Conservation (phyloP, 2,888 invertebrate species). For the Phortica okadai region DNA sequence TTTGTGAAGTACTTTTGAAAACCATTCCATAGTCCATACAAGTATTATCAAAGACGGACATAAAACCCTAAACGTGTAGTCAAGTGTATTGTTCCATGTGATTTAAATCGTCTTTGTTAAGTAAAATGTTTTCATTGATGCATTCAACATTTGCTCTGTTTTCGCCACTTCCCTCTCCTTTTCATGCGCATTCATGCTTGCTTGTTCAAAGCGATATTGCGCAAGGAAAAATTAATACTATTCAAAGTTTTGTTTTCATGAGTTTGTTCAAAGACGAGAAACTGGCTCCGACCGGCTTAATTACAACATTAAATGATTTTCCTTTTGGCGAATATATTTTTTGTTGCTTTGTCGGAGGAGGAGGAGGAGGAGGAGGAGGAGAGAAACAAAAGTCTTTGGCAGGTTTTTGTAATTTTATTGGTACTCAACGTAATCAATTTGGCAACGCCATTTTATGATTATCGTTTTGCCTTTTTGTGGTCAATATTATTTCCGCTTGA, state of each 20-base stretch:
- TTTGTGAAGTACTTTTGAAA: too few relatives aligned
- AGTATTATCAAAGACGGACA: too few relatives aligned
- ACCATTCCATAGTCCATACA: too few relatives aligned
- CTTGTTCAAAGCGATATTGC: background rate
- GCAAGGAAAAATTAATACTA: background rate
- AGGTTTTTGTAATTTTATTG: background rate
- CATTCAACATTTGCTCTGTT: too few relatives aligned
- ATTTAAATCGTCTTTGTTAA: too few relatives aligned
- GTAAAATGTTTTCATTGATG: too few relatives aligned
- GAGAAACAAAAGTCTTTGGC: background rate
- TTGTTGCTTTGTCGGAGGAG: slow-evolving; percentile 32
- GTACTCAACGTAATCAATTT: slow-evolving; percentile 9
- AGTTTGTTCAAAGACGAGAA: background rate
- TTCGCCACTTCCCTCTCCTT: background rate
- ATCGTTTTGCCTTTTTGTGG: slow-evolving; percentile 12
- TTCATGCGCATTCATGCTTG: background rate
- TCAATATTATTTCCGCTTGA: background rate
- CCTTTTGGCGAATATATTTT: slow-evolving; percentile 41
- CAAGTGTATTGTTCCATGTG: too few relatives aligned
- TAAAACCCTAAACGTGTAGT: too few relatives aligned
- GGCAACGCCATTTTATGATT: slow-evolving; percentile 6
- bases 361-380: background rate
- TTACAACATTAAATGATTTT: background rate
- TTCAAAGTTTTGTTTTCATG: too few relatives aligned
- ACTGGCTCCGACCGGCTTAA: background rate